These are phyloP conservation scores for Acronicta leporina DNA, from an alignment of 2,888 invertebrate species.

Conservation along the genomic window DNA sequence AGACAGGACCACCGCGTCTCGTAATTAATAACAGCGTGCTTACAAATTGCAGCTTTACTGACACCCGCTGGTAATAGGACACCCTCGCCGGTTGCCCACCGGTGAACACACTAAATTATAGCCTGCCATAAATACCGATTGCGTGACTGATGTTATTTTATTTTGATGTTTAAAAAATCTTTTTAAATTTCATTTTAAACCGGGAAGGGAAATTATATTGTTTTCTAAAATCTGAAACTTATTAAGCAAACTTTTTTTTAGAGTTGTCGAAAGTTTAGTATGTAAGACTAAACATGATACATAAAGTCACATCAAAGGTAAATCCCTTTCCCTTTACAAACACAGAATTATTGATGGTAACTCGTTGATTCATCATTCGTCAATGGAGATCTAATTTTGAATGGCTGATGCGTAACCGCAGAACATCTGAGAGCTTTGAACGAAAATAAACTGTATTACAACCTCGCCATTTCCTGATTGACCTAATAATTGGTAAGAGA, in stretches of 20 bases:
- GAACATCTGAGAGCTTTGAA: constrained; percentile 56
- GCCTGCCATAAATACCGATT: constrained; percentile 57
- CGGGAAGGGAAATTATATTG: constrained; percentile 1
- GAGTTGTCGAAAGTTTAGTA: constrained; percentile 3
- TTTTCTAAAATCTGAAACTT: background rate
- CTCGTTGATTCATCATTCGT: constrained; percentile 60
- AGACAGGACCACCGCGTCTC: constrained; percentile 66
- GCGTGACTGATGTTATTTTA: constrained; percentile 64
- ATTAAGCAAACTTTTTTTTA: constrained; percentile 3
- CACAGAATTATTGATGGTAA: constrained; percentile 37
- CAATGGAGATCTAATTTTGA: constrained; percentile 57
- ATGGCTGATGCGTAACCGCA: constrained; percentile 45
- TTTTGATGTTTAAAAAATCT: constrained; percentile 11
- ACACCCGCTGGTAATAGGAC: constrained; percentile 59
- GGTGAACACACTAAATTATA: constrained; percentile 66
- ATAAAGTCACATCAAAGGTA: constrained; percentile 47
- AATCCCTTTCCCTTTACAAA: constrained; percentile 30
- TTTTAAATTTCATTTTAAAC: constrained; percentile 2
- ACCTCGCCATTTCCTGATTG: constrained; percentile 80
- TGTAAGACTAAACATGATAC: too few relatives aligned
- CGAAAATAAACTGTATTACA: constrained; percentile 77
- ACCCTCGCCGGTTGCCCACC: constrained; percentile 56
- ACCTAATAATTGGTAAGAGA: constrained; percentile 77
- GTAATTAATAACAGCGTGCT: constrained; percentile 75
- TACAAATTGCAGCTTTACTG: constrained; percentile 71